Evolutionary conservation across 2,113 vertebrate species (phyloP), one percentile per base, ranked within the genome.

Genomic region (Aviceda subcristata): DNA sequence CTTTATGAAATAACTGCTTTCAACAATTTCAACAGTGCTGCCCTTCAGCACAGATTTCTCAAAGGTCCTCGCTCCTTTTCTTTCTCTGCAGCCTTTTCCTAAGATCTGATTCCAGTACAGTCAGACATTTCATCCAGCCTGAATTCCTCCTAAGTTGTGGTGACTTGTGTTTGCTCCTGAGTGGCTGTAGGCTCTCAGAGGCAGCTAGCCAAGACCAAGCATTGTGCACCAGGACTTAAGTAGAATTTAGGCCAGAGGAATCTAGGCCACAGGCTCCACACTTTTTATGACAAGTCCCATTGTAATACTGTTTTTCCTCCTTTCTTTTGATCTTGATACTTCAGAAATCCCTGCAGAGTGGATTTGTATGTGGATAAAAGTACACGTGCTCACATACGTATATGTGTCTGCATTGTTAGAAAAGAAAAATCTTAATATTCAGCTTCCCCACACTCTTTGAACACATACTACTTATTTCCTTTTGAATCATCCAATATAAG

Each of bases 181-280:
- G 73, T 32, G 56, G 27, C 45, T 92, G 87, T 75, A 51, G 73
- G 76, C 43, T 96, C 74, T 60, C 63, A 69, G 91, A 87, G 96
- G 91, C 94, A 96, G 51, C 74, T 72, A 48, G 87, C 96, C 93
- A 93, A 77, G 66, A 48, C 48, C 45, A 84, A 96, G 50, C 39
- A 60, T 74, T 95, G 85, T 82, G 66, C 71, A 50, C 75, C 66
- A 68, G 55, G 92, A 76, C 84, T 96, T 94, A 83, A 45, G 55
- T 12, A 84, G 94, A 96, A 96, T 96, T 97, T 78, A 94, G 90
- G 92, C 94, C 96, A 93, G 84, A 88, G 82, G 34, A 93, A 96
- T 96, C 94, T 91, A 89, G 94, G 96, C 87, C 93, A 95, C 81
- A 69, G 38, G 41, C 74, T 69, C 63, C 45, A 75, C 43, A 32